Conservation (phyloP, 92 coral and sea anemone genomes). For the Palythoa caribaeorum region DNA sequence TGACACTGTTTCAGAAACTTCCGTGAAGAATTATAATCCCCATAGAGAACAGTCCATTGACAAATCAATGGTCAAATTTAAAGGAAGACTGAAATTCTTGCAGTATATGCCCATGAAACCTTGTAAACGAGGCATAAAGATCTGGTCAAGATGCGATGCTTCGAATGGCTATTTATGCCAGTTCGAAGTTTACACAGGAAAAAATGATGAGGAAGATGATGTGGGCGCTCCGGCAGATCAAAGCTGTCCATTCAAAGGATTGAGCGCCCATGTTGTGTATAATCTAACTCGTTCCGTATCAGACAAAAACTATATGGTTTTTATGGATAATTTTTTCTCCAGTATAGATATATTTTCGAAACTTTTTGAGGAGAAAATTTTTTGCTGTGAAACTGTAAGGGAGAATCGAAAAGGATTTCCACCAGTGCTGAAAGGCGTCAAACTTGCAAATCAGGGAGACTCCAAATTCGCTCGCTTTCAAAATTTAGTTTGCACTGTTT, state of each 20-base stretch:
- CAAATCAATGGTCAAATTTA: neutral
- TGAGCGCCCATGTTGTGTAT: slow-evolving; percentile 33
- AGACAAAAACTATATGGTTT: slow-evolving; percentile 41
- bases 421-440: slow-evolving; percentile 13
- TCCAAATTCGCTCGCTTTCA: slow-evolving; percentile 26
- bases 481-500: slow-evolving; percentile 33
- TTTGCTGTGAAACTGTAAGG: slow-evolving; percentile 27
- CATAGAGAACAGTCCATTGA: slow-evolving; percentile 7
- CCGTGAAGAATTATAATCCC: neutral
- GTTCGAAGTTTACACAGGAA: slow-evolving; percentile 37
- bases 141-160: neutral
- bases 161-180: neutral
- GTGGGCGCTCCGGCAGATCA: slow-evolving; percentile 21
- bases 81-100: neutral
- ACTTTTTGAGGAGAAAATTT: slow-evolving; percentile 1
- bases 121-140: neutral
- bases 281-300: slow-evolving; percentile 17
- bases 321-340: slow-evolving; percentile 40
- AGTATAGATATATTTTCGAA: slow-evolving; percentile 10
- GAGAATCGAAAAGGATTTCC: slow-evolving; percentile 28
- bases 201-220: slow-evolving; percentile 35
- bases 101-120: neutral
- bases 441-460: slow-evolving; percentile 20
- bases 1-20: neutral
- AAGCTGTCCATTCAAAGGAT: slow-evolving; percentile 13